Evolutionary conservation across 2,888 invertebrate species (phyloP).

Genomic region (Rosalia funebris): DNA sequence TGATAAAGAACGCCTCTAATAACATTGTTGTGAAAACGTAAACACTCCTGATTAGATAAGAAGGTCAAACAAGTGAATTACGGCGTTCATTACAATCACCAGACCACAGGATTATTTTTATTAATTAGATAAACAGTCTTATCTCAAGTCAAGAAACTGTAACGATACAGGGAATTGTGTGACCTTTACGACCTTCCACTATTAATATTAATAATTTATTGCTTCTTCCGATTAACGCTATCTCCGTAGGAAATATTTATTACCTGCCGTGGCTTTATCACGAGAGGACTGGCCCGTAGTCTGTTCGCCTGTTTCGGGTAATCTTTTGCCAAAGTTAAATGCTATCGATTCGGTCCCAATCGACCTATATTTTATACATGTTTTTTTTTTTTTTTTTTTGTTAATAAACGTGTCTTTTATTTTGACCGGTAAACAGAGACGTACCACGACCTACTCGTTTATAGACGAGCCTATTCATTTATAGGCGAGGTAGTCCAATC

Average conservation of each 20-base stretch:
- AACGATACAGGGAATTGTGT: constrained; percentile 14
- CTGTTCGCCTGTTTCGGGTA: neutral
- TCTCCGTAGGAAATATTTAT: neutral
- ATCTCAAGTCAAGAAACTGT: constrained; percentile 28
- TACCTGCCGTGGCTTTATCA: neutral
- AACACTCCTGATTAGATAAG: constrained; percentile 23
- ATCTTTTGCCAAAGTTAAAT: neutral
- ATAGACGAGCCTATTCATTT: no score
- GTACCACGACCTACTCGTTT: no score
- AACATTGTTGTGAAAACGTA: constrained; percentile 17
- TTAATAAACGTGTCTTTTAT: no score
- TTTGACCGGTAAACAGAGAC: no score
- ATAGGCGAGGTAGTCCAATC: no score
- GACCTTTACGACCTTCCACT: constrained; percentile 16
- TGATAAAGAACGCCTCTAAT: no score
- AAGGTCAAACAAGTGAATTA: constrained; percentile 21
- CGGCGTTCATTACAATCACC: constrained; percentile 11
- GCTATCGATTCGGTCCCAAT: no score
- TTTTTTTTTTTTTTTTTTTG: no score
- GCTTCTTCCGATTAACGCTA: neutral
- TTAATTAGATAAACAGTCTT: constrained; percentile 25
- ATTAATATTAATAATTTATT: constrained; percentile 11
- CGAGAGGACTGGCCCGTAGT: neutral
- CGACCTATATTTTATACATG: no score
- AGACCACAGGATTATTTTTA: constrained; percentile 22